These are phyloP conservation scores for Volucella zonaria DNA, from an alignment of 2,888 invertebrate species.

Conservation along the genomic window DNA sequence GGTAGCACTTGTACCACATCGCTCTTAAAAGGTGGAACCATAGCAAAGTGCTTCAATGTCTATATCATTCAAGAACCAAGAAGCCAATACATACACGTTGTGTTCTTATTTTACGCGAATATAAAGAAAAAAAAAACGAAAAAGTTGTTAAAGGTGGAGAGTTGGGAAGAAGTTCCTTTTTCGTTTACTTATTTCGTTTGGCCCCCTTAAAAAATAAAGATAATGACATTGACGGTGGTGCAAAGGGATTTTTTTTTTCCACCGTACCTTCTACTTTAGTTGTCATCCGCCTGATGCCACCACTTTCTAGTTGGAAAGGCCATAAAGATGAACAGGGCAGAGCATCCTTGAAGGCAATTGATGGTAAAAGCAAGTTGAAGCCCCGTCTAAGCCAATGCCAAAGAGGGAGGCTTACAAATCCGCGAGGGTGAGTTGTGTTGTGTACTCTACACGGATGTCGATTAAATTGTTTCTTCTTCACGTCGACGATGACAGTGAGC, in stretches of 20 bases:
- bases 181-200: conserved; percentile 63
- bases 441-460: conserved; percentile 70
- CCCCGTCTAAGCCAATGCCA: conserved; percentile 54
- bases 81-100: conserved; percentile 45
- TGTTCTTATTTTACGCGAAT: conserved; percentile 36
- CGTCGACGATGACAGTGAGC: conserved; percentile 68
- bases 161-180: conserved; percentile 7
- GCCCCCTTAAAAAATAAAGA: conserved; percentile 64
- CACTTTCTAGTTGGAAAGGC: background rate
- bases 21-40: conserved; percentile 17
- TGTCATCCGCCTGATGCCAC: conserved; percentile 36
- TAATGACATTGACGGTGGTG: conserved; percentile 72
- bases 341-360: conserved; percentile 67
- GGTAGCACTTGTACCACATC: background rate
- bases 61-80: conserved; percentile 28
- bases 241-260: conserved; percentile 57
- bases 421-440: conserved; percentile 52
- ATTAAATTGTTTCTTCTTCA: conserved; percentile 73
- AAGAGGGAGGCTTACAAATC: conserved; percentile 6
- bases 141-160: conserved; percentile 17
- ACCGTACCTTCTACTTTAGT: conserved; percentile 18
- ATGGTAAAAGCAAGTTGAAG: conserved; percentile 68
- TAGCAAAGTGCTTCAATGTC: conserved; percentile 53
- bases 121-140: background rate
- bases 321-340: conserved; percentile 52